Conservation (phyloP, 2,797 vertebrate species). For the Propithecus perrieri region DNA sequence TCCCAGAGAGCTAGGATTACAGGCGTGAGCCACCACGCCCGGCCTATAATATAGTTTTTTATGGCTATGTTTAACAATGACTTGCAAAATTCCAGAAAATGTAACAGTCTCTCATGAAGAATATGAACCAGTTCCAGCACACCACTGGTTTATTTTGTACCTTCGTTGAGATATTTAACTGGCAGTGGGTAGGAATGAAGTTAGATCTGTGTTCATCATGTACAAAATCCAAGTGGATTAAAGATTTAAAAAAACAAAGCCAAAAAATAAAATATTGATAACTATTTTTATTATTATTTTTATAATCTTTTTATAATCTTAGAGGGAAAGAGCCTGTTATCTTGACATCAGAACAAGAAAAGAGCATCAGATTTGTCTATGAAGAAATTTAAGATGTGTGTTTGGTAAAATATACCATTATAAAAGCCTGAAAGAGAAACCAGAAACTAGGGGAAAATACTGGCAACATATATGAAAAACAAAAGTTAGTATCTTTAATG, state of each 20-base stretch:
- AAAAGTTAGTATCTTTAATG: slow-evolving; percentile 16
- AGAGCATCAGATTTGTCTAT: neutral
- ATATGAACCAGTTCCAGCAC: neutral
- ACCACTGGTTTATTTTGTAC: neutral
- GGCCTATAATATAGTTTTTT: neutral
- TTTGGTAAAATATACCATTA: neutral
- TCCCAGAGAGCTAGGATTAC: too few species aligned
- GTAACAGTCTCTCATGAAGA: neutral
- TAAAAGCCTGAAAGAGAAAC: neutral
- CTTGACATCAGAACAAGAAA: slow-evolving; percentile 18
- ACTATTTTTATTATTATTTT: neutral
- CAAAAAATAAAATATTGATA: neutral
- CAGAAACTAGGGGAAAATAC: neutral
- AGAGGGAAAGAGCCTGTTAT: neutral
- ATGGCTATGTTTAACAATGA: neutral
- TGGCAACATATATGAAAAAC: neutral
- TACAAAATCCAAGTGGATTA: slow-evolving; percentile 14
- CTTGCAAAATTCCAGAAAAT: slow-evolving; percentile 26
- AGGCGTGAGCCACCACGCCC: too few species aligned
- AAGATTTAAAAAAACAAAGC: slow-evolving; percentile 1
- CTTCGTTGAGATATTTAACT: neutral
- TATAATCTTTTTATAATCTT: neutral
- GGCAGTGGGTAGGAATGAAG: neutral
- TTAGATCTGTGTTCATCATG: neutral
- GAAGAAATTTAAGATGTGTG: slow-evolving; percentile 1